Evolutionary conservation across 1,140 invertebrate genomes (phyloP).

Genomic region (Zaprionus taronus): DNA sequence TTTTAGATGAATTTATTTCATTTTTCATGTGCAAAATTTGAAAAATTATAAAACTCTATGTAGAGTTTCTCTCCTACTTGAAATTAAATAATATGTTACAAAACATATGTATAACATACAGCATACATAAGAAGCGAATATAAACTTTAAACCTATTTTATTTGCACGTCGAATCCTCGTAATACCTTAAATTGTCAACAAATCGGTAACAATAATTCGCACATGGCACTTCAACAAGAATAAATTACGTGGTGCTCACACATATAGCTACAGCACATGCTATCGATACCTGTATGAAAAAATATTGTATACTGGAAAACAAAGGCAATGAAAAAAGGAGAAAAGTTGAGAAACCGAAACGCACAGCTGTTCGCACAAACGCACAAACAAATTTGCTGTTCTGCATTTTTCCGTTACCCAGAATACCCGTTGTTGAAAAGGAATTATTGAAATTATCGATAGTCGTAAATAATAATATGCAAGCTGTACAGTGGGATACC

Average conservation of each 20-base stretch:
- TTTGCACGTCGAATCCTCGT: slow-evolving; percentile 45
- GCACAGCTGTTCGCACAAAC: slow-evolving; percentile 50
- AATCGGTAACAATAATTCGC: slow-evolving; percentile 74
- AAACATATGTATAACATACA: not conserved
- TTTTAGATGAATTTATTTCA: slow-evolving; percentile 11
- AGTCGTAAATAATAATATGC: slow-evolving; percentile 48
- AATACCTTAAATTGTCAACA: slow-evolving; percentile 69
- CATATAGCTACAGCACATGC: slow-evolving; percentile 2
- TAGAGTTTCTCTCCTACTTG: not conserved
- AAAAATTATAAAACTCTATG: not conserved
- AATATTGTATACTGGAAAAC: slow-evolving; percentile 43
- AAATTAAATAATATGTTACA: not conserved
- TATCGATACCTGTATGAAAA: slow-evolving; percentile 36
- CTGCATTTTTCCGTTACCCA: not conserved
- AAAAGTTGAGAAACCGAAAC: slow-evolving; percentile 23
- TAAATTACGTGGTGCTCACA: slow-evolving; percentile 58
- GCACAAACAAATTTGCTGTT: not conserved
- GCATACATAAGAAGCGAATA: not conserved
- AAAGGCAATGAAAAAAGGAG: slow-evolving; percentile 31
- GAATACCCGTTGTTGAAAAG: slow-evolving; percentile 49
- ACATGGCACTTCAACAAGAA: slow-evolving; percentile 68
- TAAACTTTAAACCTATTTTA: not conserved
- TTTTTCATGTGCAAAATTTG: not conserved
- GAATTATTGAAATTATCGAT: slow-evolving; percentile 76
- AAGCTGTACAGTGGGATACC: not conserved